These are phyloP conservation scores for Cephalopterus ornatus DNA, from an alignment of 2,113 vertebrate species.

Conservation along the genomic window DNA sequence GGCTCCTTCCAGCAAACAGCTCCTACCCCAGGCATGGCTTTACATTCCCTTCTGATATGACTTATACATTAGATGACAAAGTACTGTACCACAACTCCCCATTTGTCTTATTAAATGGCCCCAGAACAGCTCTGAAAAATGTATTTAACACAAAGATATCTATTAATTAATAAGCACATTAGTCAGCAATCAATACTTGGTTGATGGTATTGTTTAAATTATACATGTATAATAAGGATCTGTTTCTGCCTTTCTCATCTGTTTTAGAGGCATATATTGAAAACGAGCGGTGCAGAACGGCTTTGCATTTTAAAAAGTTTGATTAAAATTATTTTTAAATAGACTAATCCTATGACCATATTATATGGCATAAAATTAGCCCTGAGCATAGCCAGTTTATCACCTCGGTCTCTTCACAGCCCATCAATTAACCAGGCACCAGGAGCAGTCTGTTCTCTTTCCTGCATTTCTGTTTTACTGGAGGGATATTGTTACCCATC, in stretches of 20 bases:
- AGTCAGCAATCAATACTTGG: slow-evolving; percentile 57
- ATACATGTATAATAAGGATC: slow-evolving; percentile 27
- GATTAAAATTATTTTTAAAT: slow-evolving; percentile 71
- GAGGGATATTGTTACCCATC: background rate
- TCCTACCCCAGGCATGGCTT: background rate
- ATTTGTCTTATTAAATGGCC: slow-evolving; percentile 38
- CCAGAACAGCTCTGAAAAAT: slow-evolving; percentile 39
- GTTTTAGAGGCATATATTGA: slow-evolving; percentile 14
- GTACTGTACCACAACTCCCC: background rate
- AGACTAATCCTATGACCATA: slow-evolving; percentile 65
- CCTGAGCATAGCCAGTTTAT: slow-evolving; percentile 64
- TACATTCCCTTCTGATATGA: background rate
- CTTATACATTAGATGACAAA: background rate
- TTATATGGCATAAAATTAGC: slow-evolving; percentile 71
- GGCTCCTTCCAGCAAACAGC: background rate
- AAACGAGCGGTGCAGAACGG: slow-evolving; percentile 46
- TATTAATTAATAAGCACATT: slow-evolving; percentile 66
- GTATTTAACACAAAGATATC: slow-evolving; percentile 40
- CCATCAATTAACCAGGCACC: slow-evolving; percentile 65
- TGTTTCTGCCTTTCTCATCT: slow-evolving; percentile 39
- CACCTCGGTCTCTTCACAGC: slow-evolving; percentile 69
- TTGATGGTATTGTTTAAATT: slow-evolving; percentile 59
- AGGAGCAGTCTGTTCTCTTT: slow-evolving; percentile 26
- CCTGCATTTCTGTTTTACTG: background rate
- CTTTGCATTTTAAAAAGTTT: slow-evolving; percentile 64